These are phyloP conservation scores for Achatina immaculata DNA, from an alignment of 1,140 invertebrate species.

Conservation along the genomic window DNA sequence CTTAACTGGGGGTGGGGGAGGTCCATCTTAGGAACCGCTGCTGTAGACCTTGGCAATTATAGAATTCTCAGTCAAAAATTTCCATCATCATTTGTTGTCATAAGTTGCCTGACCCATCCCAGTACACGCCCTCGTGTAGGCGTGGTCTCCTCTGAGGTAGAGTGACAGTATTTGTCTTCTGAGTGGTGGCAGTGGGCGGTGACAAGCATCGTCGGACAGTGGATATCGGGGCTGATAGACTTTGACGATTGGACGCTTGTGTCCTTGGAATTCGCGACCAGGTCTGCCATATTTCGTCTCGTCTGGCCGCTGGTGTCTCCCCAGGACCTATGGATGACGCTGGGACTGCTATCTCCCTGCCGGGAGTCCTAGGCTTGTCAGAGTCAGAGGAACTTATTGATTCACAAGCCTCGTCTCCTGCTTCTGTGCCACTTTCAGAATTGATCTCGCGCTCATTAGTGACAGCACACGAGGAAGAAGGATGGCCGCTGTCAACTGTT, in stretches of 20 bases:
- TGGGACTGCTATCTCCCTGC: conserved; percentile 1
- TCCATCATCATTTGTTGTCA: conserved; percentile 30
- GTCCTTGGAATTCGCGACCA: conserved; percentile 31
- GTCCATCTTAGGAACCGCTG: too few relatives aligned
- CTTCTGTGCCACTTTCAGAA: conserved; percentile 12
- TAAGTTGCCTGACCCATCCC: conserved; percentile 33
- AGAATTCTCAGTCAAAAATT: conserved; percentile 24
- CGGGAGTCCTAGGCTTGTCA: conserved; percentile 25
- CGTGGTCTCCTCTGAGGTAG: conserved; percentile 4
- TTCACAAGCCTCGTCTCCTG: conserved; percentile 12
- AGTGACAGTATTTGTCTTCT: not conserved
- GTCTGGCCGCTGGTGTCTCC: conserved; percentile 20
- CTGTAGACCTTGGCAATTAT: too few relatives aligned
- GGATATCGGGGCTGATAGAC: not conserved
- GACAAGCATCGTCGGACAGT: not conserved
- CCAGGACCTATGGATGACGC: conserved; percentile 13
- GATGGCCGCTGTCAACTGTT: conserved; percentile 36
- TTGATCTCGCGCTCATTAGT: not conserved
- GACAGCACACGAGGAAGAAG: conserved; percentile 19
- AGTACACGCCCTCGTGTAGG: conserved; percentile 24
- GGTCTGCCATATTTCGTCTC: conserved; percentile 38
- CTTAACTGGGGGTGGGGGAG: too few relatives aligned
- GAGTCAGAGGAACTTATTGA: conserved; percentile 11
- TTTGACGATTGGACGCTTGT: not conserved
- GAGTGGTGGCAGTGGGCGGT: not conserved